Evolutionary conservation across 2,797 vertebrate genomes (phyloP).

Genomic region (Basileuterus tristriatus): DNA sequence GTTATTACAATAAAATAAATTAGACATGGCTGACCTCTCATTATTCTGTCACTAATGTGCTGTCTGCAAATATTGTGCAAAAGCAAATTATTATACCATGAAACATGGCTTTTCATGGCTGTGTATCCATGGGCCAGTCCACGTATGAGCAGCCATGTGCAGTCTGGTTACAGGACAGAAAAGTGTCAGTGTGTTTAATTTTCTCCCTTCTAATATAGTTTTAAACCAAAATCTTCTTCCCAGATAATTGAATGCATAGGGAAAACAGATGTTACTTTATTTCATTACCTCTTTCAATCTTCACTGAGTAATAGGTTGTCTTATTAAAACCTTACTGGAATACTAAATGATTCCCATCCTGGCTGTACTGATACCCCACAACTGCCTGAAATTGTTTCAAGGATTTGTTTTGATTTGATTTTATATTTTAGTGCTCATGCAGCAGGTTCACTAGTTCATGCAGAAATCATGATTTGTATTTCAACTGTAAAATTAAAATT

Average conservation of each 20-base stretch:
- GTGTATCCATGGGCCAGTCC: not conserved
- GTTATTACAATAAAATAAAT: not conserved
- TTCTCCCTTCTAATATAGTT: not conserved
- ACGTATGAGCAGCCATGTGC: not conserved
- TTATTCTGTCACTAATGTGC: not conserved
- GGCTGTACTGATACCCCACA: not conserved
- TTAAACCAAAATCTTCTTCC: constrained; percentile 3
- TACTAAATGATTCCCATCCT: not conserved
- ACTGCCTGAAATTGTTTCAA: not conserved
- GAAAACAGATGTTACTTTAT: constrained; percentile 1
- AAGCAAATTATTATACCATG: not conserved
- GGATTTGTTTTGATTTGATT: not conserved
- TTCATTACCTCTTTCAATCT: constrained; percentile 9
- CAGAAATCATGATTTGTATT: not conserved
- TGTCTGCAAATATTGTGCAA: constrained; percentile 19
- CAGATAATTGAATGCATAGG: not conserved
- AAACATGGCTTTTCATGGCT: not conserved
- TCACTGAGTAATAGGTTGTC: not conserved
- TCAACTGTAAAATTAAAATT: constrained; percentile 35
- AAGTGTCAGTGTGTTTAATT: not conserved
- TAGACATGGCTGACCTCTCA: not conserved
- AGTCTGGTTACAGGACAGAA: not conserved
- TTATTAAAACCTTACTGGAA: not conserved
- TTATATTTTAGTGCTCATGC: constrained; percentile 4
- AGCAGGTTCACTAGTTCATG: not conserved